Evolutionary conservation across 2,113 vertebrate genomes (phyloP).

Genomic region (Pycnonotus jocosus): DNA sequence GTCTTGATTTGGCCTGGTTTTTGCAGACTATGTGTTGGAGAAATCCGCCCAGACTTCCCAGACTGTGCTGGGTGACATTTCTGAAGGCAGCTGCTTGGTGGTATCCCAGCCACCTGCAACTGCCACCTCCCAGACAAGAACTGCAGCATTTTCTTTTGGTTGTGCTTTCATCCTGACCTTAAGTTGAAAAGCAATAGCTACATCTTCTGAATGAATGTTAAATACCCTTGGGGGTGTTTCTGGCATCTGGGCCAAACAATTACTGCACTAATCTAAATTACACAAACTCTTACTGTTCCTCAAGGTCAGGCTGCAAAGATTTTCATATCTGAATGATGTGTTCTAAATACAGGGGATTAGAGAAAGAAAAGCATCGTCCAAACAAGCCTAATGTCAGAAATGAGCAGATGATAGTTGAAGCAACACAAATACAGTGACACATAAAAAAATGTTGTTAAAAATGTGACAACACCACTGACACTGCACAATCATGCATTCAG

Average conservation of each 20-base stretch:
- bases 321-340: constrained; percentile 40
- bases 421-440: neutral
- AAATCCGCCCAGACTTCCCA: neutral
- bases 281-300: constrained; percentile 45
- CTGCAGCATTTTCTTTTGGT: neutral
- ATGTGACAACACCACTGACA: neutral
- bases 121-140: neutral
- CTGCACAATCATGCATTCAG: neutral
- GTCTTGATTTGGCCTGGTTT: neutral
- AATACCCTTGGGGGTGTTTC: neutral
- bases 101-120: neutral
- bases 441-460: neutral
- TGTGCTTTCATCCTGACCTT: constrained; percentile 5
- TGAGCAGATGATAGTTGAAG: neutral
- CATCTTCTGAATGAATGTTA: neutral
- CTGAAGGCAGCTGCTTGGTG: neutral
- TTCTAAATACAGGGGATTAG: neutral
- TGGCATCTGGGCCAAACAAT: constrained; percentile 43
- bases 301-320: constrained; percentile 41
- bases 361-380: neutral
- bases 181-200: neutral
- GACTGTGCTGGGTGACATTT: neutral
- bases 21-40: neutral
- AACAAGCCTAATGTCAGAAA: neutral
- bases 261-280: constrained; percentile 56